Evolutionary conservation across 2,113 vertebrate species (phyloP).

Genomic region (Microtus montanus): DNA sequence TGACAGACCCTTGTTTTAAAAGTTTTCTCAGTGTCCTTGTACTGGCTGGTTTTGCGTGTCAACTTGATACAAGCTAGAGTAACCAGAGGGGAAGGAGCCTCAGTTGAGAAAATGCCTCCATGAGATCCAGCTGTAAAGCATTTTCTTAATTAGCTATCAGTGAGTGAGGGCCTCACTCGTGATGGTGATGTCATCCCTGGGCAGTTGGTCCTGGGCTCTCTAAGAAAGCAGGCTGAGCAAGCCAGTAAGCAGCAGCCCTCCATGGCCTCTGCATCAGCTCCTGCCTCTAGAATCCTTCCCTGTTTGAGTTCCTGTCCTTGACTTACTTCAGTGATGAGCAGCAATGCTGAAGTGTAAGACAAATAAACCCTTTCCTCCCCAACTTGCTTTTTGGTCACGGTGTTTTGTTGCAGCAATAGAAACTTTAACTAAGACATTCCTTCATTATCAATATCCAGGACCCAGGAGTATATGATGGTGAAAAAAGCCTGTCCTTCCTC

Average conservation of each 20-base stretch:
- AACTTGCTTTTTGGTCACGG: not conserved
- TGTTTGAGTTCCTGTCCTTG: not conserved
- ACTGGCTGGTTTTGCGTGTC: not conserved
- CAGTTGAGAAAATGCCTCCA: not conserved
- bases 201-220: not conserved
- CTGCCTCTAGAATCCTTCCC: not conserved
- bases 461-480: not conserved
- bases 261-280: not conserved
- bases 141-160: not conserved
- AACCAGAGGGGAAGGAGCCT: not conserved
- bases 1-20: not conserved
- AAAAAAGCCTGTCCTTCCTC: not conserved
- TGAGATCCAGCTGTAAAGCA: not conserved
- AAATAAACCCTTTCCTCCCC: not conserved
- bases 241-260: not conserved
- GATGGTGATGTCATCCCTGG: not conserved
- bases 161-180: not conserved
- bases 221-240: not conserved
- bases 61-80: not conserved
- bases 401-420: not conserved
- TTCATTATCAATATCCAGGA: not conserved
- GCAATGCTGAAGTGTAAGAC: not conserved
- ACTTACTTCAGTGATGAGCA: not conserved
- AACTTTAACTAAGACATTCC: not conserved
- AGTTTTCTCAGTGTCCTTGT: not conserved